Evolutionary conservation across 2,888 invertebrate species (phyloP), one percentile per base, ranked within the genome.

Genomic region (Stegana nigrithorax): DNA sequence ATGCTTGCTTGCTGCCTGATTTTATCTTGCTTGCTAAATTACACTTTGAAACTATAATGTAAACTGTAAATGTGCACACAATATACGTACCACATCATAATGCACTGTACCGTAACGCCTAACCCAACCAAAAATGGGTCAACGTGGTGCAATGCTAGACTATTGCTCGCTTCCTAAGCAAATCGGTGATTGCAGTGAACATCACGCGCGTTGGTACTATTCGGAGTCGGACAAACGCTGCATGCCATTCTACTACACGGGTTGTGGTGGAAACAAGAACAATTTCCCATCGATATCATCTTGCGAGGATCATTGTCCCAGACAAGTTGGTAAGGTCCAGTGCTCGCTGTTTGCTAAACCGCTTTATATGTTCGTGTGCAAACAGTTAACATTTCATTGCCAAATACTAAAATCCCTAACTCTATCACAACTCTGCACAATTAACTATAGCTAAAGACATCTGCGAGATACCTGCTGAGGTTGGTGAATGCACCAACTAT

Each of bases 241-340:
- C 88, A 89, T 93, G 87, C 95, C 95, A 58, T 97, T 97, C 89
- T 94, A 95, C 89, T 97, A 93, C 87, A 91, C 92, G 71, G 97
- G 97, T 72, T 97, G 96, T 87, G 92, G 90, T 70, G 96, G 95
- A 73, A 97, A 97, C 87, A 90, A 87, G 79, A 97, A 97, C 87
- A 92, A 90, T 85, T 97, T 94, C 88, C 88, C 88, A 68, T 90
- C 90, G 80, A 88, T 89, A 85, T 90, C 90, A 72, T 88, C 89
- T 80, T 96, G 96, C 84, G 90, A 91, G 80, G 86, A 88, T 64
- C 88, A 90, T 81, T 96, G 96, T 85, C 95, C 95, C 29, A 89
- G 90, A 67, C 89, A 89, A 82, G 89, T 91, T 80, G 92, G 94
- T 94, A 87, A 93, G 93, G 87, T 73, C 67, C 5, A 61, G 66